phyloP scores from a whole-genome alignment of 2,113 vertebrate species.

The Lampris megalopsis region DNA sequence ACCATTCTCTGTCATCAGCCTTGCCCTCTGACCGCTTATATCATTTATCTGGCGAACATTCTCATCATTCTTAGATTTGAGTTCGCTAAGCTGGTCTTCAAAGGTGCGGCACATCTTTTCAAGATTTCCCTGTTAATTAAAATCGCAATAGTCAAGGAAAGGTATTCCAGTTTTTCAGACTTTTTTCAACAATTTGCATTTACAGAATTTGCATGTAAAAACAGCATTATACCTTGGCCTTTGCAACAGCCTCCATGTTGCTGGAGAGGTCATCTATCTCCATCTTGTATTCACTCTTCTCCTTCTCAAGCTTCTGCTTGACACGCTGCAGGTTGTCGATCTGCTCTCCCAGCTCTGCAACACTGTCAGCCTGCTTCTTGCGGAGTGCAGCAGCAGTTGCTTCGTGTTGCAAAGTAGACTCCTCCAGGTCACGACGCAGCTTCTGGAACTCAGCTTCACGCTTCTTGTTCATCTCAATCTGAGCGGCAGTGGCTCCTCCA shows the following conservation, averaged over 20 bases:
- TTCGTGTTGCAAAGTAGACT: slow-evolving; percentile 92
- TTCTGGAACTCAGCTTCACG: slow-evolving; percentile 87
- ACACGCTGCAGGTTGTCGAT: slow-evolving; percentile 87
- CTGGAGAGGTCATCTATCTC: slow-evolving; percentile 72
- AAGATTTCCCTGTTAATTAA: too few relatives aligned
- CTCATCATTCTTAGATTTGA: too few relatives aligned
- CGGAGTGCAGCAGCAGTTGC: slow-evolving; percentile 84
- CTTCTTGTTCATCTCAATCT: slow-evolving; percentile 83
- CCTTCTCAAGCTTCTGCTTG: slow-evolving; percentile 77
- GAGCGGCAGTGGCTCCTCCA: slow-evolving; percentile 77
- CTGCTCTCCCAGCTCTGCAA: slow-evolving; percentile 74
- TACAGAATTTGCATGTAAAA: too few relatives aligned
- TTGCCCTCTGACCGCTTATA: too few relatives aligned
- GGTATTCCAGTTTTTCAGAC: too few relatives aligned
- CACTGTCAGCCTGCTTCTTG: slow-evolving; percentile 88
- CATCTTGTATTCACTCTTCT: slow-evolving; percentile 72
- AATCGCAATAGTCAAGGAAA: too few relatives aligned
- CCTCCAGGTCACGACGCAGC: slow-evolving; percentile 89
- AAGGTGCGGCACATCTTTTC: too few relatives aligned
- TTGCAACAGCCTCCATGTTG: slow-evolving; percentile 72
- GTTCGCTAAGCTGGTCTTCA: too few relatives aligned
- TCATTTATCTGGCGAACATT: too few relatives aligned
- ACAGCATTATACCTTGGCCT: slow-evolving; percentile 57
- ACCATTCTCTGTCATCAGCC: too few relatives aligned
- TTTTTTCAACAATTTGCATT: too few relatives aligned